Conservation (phyloP, 2,888 invertebrate genomes). For the Diarsia mendica region DNA sequence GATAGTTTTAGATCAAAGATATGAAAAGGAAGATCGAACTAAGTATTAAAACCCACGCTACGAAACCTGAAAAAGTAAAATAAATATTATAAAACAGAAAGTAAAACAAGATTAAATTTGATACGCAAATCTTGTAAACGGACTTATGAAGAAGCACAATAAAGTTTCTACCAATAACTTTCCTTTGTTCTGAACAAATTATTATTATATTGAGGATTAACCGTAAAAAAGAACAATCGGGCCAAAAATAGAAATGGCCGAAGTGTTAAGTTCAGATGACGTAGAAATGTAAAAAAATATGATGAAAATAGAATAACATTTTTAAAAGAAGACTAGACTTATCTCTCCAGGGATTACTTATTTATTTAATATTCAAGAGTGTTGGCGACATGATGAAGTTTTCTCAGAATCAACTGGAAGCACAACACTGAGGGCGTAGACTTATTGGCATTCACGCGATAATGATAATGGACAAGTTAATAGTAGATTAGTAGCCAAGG, state of each 20-base stretch:
- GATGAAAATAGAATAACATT: conserved; percentile 1
- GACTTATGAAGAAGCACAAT: conserved; percentile 11
- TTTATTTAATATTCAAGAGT: conserved; percentile 1
- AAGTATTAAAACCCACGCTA: not conserved
- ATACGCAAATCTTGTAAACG: conserved; percentile 2
- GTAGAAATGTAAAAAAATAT: conserved; percentile 6
- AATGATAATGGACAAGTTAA: not conserved
- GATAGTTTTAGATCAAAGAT: not conserved
- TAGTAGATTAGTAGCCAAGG: not conserved
- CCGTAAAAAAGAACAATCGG: not conserved
- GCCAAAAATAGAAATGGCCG: conserved; percentile 2
- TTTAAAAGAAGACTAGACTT: conserved; percentile 6
- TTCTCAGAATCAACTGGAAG: not conserved
- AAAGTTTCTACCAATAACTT: conserved; percentile 19
- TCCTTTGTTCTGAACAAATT: conserved; percentile 1
- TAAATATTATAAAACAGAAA: not conserved
- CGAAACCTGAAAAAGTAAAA: conserved; percentile 8
- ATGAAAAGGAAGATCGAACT: not conserved
- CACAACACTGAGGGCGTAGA: not conserved
- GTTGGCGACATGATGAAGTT: not conserved
- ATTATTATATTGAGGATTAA: not conserved
- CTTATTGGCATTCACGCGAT: not conserved
- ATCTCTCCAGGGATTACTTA: not conserved
- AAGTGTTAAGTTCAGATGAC: conserved; percentile 4
- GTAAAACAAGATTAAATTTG: not conserved